Conservation (phyloP, 2,797 vertebrate species). For the Pachyuromys duprasi region DNA sequence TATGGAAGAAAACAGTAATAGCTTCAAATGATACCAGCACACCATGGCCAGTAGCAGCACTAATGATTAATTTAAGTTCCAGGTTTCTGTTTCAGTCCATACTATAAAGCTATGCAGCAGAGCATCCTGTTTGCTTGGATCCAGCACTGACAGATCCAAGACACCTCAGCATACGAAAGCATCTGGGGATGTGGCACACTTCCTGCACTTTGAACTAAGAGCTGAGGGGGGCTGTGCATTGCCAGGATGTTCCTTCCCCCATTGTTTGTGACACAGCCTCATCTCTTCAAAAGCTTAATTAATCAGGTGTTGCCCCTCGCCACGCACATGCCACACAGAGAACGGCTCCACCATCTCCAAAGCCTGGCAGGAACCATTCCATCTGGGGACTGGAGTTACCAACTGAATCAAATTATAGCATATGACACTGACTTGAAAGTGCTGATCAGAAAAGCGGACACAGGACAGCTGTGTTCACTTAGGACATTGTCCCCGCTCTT, state of each 20-base stretch:
- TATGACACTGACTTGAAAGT: conserved; percentile 67
- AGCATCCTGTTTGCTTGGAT: not conserved
- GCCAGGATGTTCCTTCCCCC: not conserved
- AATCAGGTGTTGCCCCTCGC: not conserved
- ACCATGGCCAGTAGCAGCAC: not conserved
- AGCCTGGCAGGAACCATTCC: not conserved
- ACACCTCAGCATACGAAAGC: not conserved
- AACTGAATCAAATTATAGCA: conserved; percentile 45
- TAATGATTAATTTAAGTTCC: not conserved
- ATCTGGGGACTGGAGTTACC: not conserved
- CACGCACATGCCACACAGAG: not conserved
- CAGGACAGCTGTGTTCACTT: conserved; percentile 72
- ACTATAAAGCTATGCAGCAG: not conserved
- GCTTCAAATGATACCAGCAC: conserved; percentile 19
- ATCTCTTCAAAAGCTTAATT: not conserved
- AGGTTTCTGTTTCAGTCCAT: not conserved
- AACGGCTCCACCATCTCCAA: not conserved
- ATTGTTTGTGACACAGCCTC: not conserved
- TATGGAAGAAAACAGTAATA: not conserved
- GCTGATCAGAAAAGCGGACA: conserved; percentile 78
- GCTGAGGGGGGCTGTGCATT: not conserved
- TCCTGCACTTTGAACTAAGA: not conserved
- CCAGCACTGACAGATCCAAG: not conserved
- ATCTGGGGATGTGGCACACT: not conserved
- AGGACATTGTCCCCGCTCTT: conserved; percentile 59